Evolutionary conservation across 2,113 vertebrate genomes (phyloP).

Genomic region (Nestor notabilis): DNA sequence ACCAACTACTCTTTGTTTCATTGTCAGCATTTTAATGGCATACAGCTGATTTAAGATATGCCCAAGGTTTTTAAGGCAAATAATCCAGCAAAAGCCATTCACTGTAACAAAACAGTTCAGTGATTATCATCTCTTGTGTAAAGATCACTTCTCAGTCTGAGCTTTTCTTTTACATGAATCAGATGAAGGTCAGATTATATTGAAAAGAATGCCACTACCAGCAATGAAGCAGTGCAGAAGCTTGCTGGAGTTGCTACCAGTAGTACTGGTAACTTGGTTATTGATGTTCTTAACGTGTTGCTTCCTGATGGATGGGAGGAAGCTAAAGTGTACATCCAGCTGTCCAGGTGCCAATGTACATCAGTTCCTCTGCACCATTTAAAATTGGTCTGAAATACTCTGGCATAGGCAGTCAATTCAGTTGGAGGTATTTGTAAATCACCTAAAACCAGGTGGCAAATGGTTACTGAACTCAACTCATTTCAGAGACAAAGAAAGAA

Average conservation of each 20-base stretch:
- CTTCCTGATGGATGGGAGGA: not conserved
- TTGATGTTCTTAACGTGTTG: not conserved
- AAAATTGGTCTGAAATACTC: not conserved
- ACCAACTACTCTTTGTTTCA: not conserved
- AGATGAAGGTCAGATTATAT: not conserved
- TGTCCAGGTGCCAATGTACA: not conserved
- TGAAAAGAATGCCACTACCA: not conserved
- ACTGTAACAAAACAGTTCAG: not conserved
- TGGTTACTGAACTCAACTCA: not conserved
- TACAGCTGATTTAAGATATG: not conserved
- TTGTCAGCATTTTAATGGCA: not conserved
- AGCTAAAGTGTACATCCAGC: not conserved
- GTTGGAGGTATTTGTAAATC: not conserved
- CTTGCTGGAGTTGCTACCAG: fast-evolving
- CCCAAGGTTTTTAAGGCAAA: not conserved
- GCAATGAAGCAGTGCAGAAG: not conserved
- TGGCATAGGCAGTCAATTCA: not conserved
- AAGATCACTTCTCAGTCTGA: not conserved
- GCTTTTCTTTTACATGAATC: not conserved
- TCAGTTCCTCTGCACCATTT: not conserved
- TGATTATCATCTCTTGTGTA: fast-evolving
- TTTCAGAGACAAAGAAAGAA: not conserved
- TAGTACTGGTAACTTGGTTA: not conserved
- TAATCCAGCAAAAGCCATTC: not conserved
- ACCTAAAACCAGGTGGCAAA: not conserved